Percentiles rank a stretch among this genome's conserved stretches.
Evolutionary conservation across 2,797 vertebrate genomes (phyloP).

Genomic region (Steatocranus sp.): DNA sequence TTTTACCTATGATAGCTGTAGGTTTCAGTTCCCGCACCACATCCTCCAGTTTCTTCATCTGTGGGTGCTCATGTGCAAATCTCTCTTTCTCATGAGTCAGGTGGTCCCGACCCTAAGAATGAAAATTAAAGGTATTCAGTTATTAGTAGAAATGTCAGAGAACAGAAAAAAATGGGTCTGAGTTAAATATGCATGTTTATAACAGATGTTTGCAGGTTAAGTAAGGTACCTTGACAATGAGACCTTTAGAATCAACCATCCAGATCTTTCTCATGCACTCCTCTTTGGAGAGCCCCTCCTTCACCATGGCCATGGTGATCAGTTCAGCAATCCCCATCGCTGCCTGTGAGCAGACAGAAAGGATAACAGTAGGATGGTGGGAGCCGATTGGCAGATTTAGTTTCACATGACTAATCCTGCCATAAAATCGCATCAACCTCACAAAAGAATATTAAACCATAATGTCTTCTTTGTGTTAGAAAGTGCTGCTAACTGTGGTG

Average conservation of each 20-base stretch:
- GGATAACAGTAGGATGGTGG: not conserved
- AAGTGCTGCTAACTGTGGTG: not conserved
- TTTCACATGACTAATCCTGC: not conserved
- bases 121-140: not conserved
- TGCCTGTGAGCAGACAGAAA: slow-evolving; percentile 73
- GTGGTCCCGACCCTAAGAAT: slow-evolving; percentile 81
- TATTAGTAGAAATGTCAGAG: not conserved
- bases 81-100: slow-evolving; percentile 88
- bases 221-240: slow-evolving; percentile 89
- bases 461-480: not conserved
- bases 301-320: slow-evolving; percentile 93
- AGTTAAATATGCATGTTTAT: not conserved
- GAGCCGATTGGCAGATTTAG: not conserved
- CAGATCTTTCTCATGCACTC: slow-evolving; percentile 87
- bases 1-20: slow-evolving; percentile 89
- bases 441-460: not conserved
- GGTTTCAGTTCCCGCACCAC: slow-evolving; percentile 86
- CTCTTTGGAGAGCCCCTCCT: slow-evolving; percentile 82
- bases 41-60: slow-evolving; percentile 87
- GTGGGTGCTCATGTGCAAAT: slow-evolving; percentile 87
- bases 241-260: slow-evolving; percentile 98
- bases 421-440: not conserved
- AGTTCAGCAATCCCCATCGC: slow-evolving; percentile 95
- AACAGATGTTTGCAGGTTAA: not conserved
- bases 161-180: not conserved